A percentile compares a stretch with the other conserved stretches of the same genome.
Conservation (phyloP, 2,113 vertebrate genomes). For the Haemorhous mexicanus region DNA sequence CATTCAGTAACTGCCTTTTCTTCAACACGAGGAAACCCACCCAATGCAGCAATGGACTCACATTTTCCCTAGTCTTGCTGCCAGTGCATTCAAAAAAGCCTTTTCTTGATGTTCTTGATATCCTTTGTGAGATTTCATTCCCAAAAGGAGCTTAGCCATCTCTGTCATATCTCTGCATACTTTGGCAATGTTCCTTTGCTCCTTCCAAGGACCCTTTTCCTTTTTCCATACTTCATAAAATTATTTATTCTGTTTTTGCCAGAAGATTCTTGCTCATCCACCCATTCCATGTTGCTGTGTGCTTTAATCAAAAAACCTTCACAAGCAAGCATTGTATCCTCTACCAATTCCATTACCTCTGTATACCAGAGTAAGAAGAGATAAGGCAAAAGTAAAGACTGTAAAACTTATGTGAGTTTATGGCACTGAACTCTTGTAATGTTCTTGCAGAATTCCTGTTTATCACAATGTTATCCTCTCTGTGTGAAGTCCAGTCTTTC, state of each 20-base stretch:
- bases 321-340: neutral
- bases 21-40: neutral
- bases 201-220: neutral
- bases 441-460: neutral
- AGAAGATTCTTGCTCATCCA: neutral
- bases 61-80: neutral
- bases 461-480: neutral
- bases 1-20: neutral
- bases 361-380: neutral
- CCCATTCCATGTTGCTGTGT: neutral
- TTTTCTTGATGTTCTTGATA: neutral
- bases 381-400: neutral
- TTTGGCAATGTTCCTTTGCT: neutral
- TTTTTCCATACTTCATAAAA: neutral
- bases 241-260: neutral
- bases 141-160: neutral
- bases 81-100: neutral
- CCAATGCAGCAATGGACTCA: neutral
- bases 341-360: neutral
- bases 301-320: neutral
- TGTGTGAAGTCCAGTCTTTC: slow-evolving; percentile 25
- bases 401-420: neutral
- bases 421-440: neutral
- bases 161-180: neutral
- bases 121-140: neutral